Evolutionary conservation across 2,113 vertebrate species (phyloP).

Genomic region (Orcinus orca): DNA sequence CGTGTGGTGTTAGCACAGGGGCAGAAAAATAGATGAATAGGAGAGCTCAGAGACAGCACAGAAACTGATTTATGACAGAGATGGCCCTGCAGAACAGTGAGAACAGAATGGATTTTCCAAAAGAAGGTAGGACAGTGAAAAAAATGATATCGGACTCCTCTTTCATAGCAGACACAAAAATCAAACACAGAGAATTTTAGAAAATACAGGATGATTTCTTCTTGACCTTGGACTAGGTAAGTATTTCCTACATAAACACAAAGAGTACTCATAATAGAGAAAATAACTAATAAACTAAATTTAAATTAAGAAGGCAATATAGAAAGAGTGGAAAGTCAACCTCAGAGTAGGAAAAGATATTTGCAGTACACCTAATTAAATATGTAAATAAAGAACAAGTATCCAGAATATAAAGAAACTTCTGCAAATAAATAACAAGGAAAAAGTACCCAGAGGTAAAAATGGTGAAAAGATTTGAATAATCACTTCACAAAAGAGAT

Average conservation of each 20-base stretch:
- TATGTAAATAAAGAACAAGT: not conserved
- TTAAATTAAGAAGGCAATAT: not conserved
- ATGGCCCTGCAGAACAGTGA: not conserved
- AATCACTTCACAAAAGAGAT: not conserved
- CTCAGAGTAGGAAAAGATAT: not conserved
- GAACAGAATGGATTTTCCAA: not conserved
- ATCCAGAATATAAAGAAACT: not conserved
- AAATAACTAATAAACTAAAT: not conserved
- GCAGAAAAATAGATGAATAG: not conserved
- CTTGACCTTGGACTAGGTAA: not conserved
- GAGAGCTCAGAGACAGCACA: not conserved
- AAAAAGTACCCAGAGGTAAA: not conserved
- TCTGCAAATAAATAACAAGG: conserved; percentile 12
- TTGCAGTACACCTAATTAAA: not conserved
- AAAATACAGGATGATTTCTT: not conserved
- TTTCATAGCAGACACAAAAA: not conserved
- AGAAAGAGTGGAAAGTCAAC: not conserved
- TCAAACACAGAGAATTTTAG: conserved; percentile 15
- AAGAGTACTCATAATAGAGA: not conserved
- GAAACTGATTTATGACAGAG: not conserved
- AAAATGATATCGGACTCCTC: not conserved
- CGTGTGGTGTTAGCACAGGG: not conserved
- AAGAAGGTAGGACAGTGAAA: not conserved
- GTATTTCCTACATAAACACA: not conserved
- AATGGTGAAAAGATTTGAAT: not conserved